Percentiles rank a stretch among this genome's conserved stretches.
Conservation (phyloP, 2,797 vertebrate species). For the Tenualosa ilisha region DNA sequence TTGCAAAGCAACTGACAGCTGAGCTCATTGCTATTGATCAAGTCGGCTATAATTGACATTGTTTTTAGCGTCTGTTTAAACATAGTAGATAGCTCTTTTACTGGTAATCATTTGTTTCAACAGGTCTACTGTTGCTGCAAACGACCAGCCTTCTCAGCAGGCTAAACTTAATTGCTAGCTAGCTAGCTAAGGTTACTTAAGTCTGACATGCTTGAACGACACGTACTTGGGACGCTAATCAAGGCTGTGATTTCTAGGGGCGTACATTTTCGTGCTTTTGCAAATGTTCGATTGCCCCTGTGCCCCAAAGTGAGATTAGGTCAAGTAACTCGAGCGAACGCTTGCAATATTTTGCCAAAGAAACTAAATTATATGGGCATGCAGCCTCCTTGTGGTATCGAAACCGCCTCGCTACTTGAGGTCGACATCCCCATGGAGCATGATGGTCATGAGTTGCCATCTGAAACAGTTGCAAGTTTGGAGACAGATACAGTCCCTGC, state of each 20-base stretch:
- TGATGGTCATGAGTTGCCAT: conserved; percentile 12
- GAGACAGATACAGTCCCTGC: background rate
- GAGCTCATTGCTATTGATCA: background rate
- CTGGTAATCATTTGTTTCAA: background rate
- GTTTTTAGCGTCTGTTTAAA: background rate
- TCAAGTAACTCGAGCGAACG: background rate
- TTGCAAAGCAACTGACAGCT: background rate
- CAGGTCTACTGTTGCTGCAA: background rate
- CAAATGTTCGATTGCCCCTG: background rate
- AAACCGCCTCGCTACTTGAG: background rate
- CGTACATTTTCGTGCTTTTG: background rate
- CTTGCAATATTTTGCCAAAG: background rate
- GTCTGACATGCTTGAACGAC: background rate
- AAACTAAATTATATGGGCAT: background rate
- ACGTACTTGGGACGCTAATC: background rate
- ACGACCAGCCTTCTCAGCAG: background rate
- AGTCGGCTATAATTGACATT: background rate
- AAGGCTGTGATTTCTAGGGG: background rate
- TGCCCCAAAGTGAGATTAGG: background rate
- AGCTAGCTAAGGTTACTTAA: background rate
- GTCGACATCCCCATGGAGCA: conserved; percentile 12
- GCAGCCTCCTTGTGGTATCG: background rate
- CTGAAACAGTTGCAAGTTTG: background rate
- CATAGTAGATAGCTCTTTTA: background rate
- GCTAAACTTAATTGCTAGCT: background rate